These are phyloP conservation scores for Helobdella robusta DNA, from an alignment of 2,888 invertebrate species.

Conservation along the genomic window DNA sequence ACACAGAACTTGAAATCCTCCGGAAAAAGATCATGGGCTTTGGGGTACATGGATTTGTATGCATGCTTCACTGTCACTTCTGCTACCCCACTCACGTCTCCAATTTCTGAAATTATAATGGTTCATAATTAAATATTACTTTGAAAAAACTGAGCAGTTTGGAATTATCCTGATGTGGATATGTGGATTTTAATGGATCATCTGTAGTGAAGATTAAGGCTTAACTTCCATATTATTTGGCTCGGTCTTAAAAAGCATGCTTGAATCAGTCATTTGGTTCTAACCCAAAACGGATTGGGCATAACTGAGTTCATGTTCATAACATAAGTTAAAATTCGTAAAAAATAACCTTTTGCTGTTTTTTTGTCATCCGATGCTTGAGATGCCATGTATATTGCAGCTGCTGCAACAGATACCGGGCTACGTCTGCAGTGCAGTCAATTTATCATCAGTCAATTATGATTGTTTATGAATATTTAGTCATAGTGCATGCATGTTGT, in stretches of 20 bases:
- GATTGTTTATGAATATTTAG: too few relatives aligned
- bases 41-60: slow-evolving; percentile 91
- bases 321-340: slow-evolving; percentile 3
- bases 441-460: too few relatives aligned
- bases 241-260: too few relatives aligned
- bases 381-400: slow-evolving; percentile 98
- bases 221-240: too few relatives aligned
- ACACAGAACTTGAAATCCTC: slow-evolving; percentile 90
- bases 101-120: slow-evolving; percentile 63
- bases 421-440: slow-evolving; percentile 58
- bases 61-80: slow-evolving; percentile 95
- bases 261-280: too few relatives aligned
- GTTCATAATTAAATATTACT: background rate
- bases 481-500: background rate
- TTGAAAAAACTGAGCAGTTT: background rate
- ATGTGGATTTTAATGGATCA: too few relatives aligned
- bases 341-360: slow-evolving; percentile 64
- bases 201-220: background rate
- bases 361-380: slow-evolving; percentile 87
- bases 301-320: background rate
- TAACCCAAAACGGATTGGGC: background rate
- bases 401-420: slow-evolving; percentile 95
- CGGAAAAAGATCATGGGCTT: slow-evolving; percentile 82
- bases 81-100: slow-evolving; percentile 93
- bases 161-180: too few relatives aligned